Base-by-base conservation (phyloP, 30 jellyfish, hydroid and myxozoan genomes). In the Mastigias papua region DNA sequence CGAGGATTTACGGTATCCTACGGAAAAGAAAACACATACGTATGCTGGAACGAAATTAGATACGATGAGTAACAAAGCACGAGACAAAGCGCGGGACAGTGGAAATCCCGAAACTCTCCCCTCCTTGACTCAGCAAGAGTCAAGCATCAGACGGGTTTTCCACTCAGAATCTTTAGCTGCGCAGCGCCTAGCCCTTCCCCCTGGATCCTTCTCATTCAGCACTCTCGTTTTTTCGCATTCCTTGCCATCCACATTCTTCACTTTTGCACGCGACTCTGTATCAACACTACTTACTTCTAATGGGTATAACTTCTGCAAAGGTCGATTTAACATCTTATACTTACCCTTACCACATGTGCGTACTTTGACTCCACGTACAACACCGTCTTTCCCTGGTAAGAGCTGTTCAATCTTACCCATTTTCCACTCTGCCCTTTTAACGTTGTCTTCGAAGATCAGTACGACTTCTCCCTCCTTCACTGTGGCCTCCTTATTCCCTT, bases 71-170 rank as follows among this genome's bases (percentile, higher is more conserved):
- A 37, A 11, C 54, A 37, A 37, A 37, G 54, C 54, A 11, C 54
- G 54, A 37, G 11, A 37, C 54, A 37, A 3, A 37, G 54, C 54
- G 54, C 54, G 54, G 54, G 54, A 3, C 54, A 37, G 54, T 37
- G 54, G 54, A 37, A 37, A 37, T 11, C 69, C 69, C 27, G 30
- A 57, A 19, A 57, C 69, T 57, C 69, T 23, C 69, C 30, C 69
- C 69, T 57, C 30, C 69, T 57, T 57, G 69, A 16, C 69, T 23
- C 54, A 37, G 54, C 69, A 19, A 57, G 69, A 23, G 30, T 57
- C 69, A 57, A 57, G 69, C 69, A 57, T 57, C 9, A 57, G 30
- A 19, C 69, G 27, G 23, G 69, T 57, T 23, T 57, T 57, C 69
- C 9, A 57, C 30, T 23, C 27, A 16, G 69, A 57, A 23, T 57